Conservation (phyloP, 1,140 invertebrate genomes). For the Popillia japonica region DNA sequence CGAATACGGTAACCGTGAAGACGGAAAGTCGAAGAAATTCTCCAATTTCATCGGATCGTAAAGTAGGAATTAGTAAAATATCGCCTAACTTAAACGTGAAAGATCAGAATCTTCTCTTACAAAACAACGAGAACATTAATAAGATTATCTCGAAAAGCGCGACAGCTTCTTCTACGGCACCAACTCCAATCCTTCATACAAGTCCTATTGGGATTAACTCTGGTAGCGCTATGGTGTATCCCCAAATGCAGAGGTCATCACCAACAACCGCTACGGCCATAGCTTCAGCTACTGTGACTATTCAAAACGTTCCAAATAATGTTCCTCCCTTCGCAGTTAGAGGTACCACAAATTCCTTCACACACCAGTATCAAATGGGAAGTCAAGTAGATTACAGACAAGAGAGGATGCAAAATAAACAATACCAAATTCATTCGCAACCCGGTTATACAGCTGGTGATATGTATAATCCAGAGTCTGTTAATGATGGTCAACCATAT, state of each 20-base stretch:
- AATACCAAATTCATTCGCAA: constrained; percentile 59
- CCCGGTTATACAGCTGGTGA: constrained; percentile 60
- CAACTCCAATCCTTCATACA: constrained; percentile 63
- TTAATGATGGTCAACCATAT: constrained; percentile 59
- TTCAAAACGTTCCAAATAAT: constrained; percentile 66
- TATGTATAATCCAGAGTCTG: constrained; percentile 63
- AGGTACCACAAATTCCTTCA: constrained; percentile 58
- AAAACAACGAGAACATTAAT: constrained; percentile 48
- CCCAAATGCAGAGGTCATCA: constrained; percentile 65
- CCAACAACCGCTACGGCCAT: constrained; percentile 69
- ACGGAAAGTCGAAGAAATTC: constrained; percentile 71
- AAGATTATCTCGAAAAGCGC: constrained; percentile 62
- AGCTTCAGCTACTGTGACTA: constrained; percentile 65
- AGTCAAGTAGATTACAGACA: constrained; percentile 53
- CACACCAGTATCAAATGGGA: constrained; percentile 58
- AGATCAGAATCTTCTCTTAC: constrained; percentile 43
- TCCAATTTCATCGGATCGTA: constrained; percentile 64
- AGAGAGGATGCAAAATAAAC: constrained; percentile 57
- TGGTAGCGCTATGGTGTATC: constrained; percentile 63
- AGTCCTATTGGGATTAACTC: constrained; percentile 60
- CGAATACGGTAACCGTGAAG: constrained; percentile 61
- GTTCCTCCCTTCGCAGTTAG: constrained; percentile 66
- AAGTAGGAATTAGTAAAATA: constrained; percentile 63
- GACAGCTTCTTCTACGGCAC: constrained; percentile 62
- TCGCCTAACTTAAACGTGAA: constrained; percentile 52